These are phyloP conservation scores for Cotesia chilonis DNA, from an alignment of 1,140 invertebrate genomes.

Conservation along the genomic window DNA sequence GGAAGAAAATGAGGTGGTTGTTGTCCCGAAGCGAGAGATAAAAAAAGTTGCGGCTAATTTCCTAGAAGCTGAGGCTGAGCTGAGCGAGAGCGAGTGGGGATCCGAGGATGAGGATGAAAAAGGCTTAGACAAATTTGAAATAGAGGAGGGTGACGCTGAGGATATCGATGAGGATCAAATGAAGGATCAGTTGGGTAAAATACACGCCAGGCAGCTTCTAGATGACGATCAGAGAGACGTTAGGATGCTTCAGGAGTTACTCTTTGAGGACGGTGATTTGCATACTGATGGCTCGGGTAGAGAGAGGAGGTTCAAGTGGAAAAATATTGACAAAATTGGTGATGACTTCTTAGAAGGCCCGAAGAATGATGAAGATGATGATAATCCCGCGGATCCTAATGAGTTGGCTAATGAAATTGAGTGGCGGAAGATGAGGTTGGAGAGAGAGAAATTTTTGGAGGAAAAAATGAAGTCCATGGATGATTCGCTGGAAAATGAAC, in stretches of 20 bases:
- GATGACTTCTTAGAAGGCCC: slow-evolving; percentile 49
- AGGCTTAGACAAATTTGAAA: slow-evolving; percentile 76
- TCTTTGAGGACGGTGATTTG: slow-evolving; percentile 88
- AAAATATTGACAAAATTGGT: slow-evolving; percentile 69
- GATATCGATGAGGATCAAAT: slow-evolving; percentile 75
- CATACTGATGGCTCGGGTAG: slow-evolving; percentile 75
- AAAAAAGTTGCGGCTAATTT: slow-evolving; percentile 72
- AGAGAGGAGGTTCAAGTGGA: slow-evolving; percentile 83
- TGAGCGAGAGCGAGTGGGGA: slow-evolving; percentile 84
- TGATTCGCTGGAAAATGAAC: slow-evolving; percentile 47
- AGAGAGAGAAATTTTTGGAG: slow-evolving; percentile 74
- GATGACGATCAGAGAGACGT: slow-evolving; percentile 86
- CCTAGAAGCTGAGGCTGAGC: slow-evolving; percentile 85
- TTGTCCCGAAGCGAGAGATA: slow-evolving; percentile 62
- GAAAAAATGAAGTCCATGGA: slow-evolving; percentile 57
- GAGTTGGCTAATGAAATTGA: slow-evolving; percentile 75
- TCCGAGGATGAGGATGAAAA: slow-evolving; percentile 82
- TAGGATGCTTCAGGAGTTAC: slow-evolving; percentile 79
- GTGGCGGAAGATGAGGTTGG: slow-evolving; percentile 73
- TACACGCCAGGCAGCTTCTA: slow-evolving; percentile 77
- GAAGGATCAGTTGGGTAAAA: slow-evolving; percentile 73
- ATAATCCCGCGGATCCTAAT: slow-evolving; percentile 64
- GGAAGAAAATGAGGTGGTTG: slow-evolving; percentile 77
- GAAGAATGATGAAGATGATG: slow-evolving; percentile 59
- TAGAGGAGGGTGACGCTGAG: slow-evolving; percentile 80